phyloP scores from a whole-genome alignment of 1,140 invertebrate species.

The Zaprionus ornatus region DNA sequence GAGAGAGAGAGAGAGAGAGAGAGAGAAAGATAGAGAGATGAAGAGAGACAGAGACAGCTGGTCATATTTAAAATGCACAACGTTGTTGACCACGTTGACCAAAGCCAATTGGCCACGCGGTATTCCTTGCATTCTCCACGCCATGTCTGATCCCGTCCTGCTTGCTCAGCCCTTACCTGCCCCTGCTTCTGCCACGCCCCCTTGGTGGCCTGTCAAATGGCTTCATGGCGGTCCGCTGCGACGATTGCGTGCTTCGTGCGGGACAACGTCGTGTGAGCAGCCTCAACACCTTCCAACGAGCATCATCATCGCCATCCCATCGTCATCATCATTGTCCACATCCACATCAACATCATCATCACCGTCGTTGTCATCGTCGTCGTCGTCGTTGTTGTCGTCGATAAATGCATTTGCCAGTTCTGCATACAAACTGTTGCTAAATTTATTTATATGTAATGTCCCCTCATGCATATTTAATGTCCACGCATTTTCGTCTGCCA shows the following conservation, averaged over 20 bases:
- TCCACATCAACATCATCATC: conserved; percentile 68
- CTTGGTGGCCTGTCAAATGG: conserved; percentile 45
- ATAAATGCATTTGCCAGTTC: conserved; percentile 74
- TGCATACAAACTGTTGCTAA: conserved; percentile 79
- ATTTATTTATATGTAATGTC: conserved; percentile 79
- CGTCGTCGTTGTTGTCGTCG: conserved; percentile 54
- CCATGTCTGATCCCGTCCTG: not conserved
- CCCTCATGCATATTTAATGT: conserved; percentile 82
- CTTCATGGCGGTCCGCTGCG: conserved; percentile 62
- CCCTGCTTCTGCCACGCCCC: not conserved
- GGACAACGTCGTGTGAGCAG: conserved; percentile 45
- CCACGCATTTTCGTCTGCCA: conserved; percentile 61
- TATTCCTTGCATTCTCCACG: conserved; percentile 25
- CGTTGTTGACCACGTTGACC: conserved; percentile 51
- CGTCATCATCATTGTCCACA: conserved; percentile 55
- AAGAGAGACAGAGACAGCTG: conserved; percentile 10
- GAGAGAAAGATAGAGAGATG: not conserved
- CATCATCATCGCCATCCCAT: conserved; percentile 67
- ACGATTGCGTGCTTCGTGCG: conserved; percentile 45
- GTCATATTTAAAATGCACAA: conserved; percentile 71
- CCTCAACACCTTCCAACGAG: conserved; percentile 69
- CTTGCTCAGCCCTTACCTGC: not conserved
- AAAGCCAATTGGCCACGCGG: conserved; percentile 32
- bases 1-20: not conserved
- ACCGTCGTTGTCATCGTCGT: conserved; percentile 23